Evolutionary conservation across 2,888 invertebrate species (phyloP).

Genomic region (Hololepta plana): DNA sequence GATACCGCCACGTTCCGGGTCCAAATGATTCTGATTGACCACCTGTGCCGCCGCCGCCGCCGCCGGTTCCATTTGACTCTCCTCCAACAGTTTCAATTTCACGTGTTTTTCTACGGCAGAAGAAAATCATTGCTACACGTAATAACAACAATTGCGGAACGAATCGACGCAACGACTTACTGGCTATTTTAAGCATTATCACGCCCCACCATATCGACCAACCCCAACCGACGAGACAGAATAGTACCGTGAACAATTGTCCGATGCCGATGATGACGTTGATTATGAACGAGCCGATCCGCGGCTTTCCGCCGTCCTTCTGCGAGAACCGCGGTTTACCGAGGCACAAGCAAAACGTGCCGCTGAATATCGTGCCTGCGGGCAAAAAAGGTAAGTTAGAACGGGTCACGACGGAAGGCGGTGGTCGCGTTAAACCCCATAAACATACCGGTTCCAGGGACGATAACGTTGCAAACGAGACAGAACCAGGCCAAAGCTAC

Average conservation of each 20-base stretch:
- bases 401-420: background rate
- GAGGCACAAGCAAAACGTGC: constrained; percentile 71
- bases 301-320: constrained; percentile 55
- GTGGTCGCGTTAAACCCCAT: too few relatives aligned
- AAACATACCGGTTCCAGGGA: constrained; percentile 58
- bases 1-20: too few relatives aligned
- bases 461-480: constrained; percentile 58
- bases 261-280: constrained; percentile 72
- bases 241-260: constrained; percentile 84
- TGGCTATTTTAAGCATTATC: constrained; percentile 73
- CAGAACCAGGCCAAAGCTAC: constrained; percentile 75
- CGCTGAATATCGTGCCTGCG: constrained; percentile 77
- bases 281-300: constrained; percentile 68
- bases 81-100: background rate
- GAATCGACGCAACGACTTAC: constrained; percentile 38
- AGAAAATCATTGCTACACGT: too few relatives aligned
- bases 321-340: constrained; percentile 78
- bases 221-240: constrained; percentile 92
- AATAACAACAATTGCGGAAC: background rate
- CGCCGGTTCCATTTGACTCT: background rate
- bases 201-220: constrained; percentile 98
- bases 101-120: constrained; percentile 6
- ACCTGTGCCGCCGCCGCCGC: too few relatives aligned
- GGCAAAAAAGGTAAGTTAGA: constrained; percentile 9
- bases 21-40: too few relatives aligned